Evolutionary conservation across 2,797 vertebrate genomes (phyloP).

Genomic region (Notolabrus celidotus): DNA sequence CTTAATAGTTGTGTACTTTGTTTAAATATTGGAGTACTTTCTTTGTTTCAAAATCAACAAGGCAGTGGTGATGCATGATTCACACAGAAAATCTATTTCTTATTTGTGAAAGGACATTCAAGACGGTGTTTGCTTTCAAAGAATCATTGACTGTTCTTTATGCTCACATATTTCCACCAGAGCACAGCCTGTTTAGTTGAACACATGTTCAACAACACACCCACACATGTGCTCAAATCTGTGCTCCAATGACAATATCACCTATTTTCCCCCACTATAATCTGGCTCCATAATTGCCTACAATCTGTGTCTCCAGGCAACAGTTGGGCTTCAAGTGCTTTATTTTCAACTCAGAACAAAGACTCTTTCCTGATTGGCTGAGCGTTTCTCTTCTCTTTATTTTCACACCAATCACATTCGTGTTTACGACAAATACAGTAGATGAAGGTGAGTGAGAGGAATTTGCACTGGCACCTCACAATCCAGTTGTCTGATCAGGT

Average conservation of each 20-base stretch:
- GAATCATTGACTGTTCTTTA: no score
- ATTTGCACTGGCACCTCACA: conserved; percentile 54
- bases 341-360: conserved; percentile 73
- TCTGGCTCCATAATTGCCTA: conserved; percentile 75
- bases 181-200: conserved; percentile 10
- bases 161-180: conserved; percentile 17
- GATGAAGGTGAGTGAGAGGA: conserved; percentile 39
- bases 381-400: conserved; percentile 29
- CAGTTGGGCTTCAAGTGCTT: conserved; percentile 73
- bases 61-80: no score
- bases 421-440: conserved; percentile 44
- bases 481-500: conserved; percentile 47
- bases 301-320: conserved; percentile 79
- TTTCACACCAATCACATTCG: conserved; percentile 60
- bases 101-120: no score
- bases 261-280: conserved; percentile 72
- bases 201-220: conserved; percentile 39
- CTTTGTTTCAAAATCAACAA: no score
- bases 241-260: conserved; percentile 72
- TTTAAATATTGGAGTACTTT: no score
- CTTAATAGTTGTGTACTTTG: no score
- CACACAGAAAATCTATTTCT: no score
- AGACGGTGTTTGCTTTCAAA: no score
- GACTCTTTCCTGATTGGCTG: conserved; percentile 67
- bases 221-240: conserved; percentile 46